Evolutionary conservation across 2,113 vertebrate genomes (phyloP).

Genomic region (Jaculus jaculus): DNA sequence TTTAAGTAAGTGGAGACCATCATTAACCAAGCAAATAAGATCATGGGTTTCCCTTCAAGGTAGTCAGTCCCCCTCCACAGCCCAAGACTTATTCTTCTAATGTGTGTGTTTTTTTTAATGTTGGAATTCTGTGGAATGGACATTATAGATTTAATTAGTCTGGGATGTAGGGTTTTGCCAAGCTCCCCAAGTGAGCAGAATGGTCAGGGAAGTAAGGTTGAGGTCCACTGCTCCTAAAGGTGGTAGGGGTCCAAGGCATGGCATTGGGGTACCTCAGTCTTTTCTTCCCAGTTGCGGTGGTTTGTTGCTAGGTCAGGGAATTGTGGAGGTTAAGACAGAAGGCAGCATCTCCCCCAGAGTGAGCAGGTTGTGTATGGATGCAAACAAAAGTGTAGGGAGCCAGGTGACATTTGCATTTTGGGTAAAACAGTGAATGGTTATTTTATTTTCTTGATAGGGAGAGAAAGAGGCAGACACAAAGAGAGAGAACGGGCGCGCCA

Average conservation of each 20-base stretch:
- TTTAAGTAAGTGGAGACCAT: neutral
- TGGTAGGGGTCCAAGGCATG: neutral
- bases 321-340: neutral
- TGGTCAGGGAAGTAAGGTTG: neutral
- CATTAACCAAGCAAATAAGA: neutral
- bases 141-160: neutral
- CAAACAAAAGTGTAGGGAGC: neutral
- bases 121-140: neutral
- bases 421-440: neutral
- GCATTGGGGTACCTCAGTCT: rapidly evolving
- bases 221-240: neutral
- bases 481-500: too few species aligned
- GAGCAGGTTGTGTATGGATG: neutral
- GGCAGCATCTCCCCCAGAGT: neutral
- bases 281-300: neutral
- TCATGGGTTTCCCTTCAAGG: neutral
- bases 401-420: neutral
- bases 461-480: too few species aligned
- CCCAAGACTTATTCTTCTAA: too few species aligned
- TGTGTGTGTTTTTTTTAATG: neutral
- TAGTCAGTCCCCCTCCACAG: too few species aligned
- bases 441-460: too few species aligned
- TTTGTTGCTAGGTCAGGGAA: neutral
- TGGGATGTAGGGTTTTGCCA: neutral
- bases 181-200: neutral